phyloP scores from a whole-genome alignment of 2,113 vertebrate genomes.

The Trematomus loennbergii region DNA sequence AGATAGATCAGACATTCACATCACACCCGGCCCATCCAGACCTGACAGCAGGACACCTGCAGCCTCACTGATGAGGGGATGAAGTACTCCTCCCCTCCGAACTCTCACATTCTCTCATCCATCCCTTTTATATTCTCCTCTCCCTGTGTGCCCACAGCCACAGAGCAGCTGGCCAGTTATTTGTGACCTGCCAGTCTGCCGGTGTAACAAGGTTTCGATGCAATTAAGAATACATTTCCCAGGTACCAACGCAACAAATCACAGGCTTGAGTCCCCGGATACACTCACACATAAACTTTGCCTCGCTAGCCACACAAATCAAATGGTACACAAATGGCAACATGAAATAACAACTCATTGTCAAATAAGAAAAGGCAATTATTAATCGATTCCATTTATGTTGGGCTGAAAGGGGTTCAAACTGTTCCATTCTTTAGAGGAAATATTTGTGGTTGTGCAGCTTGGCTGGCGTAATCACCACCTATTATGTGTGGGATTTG shows the following conservation, averaged over 20 bases:
- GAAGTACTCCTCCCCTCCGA: slow-evolving; percentile 64
- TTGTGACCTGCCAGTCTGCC: slow-evolving; percentile 78
- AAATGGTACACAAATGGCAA: slow-evolving; percentile 64
- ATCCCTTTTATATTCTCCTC: slow-evolving; percentile 68
- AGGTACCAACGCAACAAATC: slow-evolving; percentile 71
- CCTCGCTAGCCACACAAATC: slow-evolving; percentile 64
- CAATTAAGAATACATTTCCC: slow-evolving; percentile 81
- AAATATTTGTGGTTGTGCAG: slow-evolving; percentile 68
- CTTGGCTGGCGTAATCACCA: slow-evolving; percentile 63
- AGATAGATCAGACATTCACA: slow-evolving; percentile 68
- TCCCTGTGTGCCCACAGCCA: slow-evolving; percentile 53
- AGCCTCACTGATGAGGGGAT: slow-evolving; percentile 71
- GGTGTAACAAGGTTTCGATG: slow-evolving; percentile 75
- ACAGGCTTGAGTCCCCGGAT: slow-evolving; percentile 50
- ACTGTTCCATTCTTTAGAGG: slow-evolving; percentile 71
- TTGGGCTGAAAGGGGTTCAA: slow-evolving; percentile 65
- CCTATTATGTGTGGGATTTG: slow-evolving; percentile 77
- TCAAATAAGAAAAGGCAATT: slow-evolving; percentile 70
- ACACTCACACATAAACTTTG: slow-evolving; percentile 40
- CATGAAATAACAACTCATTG: slow-evolving; percentile 73
- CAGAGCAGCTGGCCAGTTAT: slow-evolving; percentile 78
- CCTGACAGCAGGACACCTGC: slow-evolving; percentile 76
- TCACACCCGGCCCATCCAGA: slow-evolving; percentile 68
- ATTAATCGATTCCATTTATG: slow-evolving; percentile 77
- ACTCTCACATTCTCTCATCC: slow-evolving; percentile 62